phyloP scores from a whole-genome alignment of 2,888 invertebrate species.

The Bedellia somnulentella region DNA sequence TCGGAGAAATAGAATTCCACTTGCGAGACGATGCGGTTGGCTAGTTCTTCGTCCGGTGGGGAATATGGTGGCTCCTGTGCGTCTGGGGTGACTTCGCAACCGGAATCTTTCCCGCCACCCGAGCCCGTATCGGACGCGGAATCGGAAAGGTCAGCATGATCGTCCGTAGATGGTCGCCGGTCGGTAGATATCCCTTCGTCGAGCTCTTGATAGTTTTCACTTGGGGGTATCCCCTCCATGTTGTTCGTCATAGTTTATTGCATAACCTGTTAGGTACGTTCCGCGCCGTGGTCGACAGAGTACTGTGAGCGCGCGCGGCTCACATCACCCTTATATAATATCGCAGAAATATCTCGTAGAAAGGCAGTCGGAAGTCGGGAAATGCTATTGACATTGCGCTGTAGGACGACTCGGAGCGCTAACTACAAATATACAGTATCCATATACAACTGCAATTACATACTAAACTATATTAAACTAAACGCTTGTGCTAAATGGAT shows the following conservation, averaged over 20 bases:
- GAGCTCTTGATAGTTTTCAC: constrained; percentile 25
- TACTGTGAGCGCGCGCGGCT: constrained; percentile 50
- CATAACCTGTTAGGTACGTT: constrained; percentile 37
- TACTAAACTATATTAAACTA: no score
- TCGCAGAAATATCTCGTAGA: constrained; percentile 35
- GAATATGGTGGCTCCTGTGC: constrained; percentile 65
- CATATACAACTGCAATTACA: no score
- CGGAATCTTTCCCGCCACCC: constrained; percentile 68
- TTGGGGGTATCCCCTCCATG: constrained; percentile 43
- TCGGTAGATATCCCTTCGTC: constrained; percentile 51
- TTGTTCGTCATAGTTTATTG: constrained; percentile 28
- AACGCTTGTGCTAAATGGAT: no score
- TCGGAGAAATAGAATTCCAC: constrained; percentile 97
- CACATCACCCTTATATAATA: constrained; percentile 38
- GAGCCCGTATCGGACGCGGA: constrained; percentile 66
- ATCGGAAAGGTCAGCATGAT: constrained; percentile 69
- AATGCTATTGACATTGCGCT: constrained; percentile 43
- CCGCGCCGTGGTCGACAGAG: constrained; percentile 34
- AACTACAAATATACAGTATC: no score
- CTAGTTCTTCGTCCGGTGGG: constrained; percentile 75
- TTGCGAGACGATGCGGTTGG: constrained; percentile 78
- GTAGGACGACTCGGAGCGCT: no score
- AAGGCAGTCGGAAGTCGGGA: constrained; percentile 36
- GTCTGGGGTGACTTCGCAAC: constrained; percentile 64
- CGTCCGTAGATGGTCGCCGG: constrained; percentile 56